Conservation (phyloP, 2,113 vertebrate species). For the Cyanoderma ruficeps region DNA sequence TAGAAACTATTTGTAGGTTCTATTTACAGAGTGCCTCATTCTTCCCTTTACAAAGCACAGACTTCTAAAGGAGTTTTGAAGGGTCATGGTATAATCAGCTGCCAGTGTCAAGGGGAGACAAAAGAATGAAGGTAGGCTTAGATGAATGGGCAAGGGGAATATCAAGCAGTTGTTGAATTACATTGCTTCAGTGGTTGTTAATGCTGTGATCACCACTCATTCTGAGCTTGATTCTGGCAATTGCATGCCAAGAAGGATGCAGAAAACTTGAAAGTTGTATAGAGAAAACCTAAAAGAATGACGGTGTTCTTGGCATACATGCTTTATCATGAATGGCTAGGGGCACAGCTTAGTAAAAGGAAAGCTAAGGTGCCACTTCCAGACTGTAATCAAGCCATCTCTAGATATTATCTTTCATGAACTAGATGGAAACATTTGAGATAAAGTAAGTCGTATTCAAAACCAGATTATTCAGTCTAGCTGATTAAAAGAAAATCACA, state of each 20-base stretch:
- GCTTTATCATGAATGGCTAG: neutral
- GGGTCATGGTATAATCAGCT: conserved; percentile 22
- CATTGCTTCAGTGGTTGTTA: neutral
- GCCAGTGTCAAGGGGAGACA: neutral
- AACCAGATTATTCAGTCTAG: neutral
- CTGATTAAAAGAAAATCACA: neutral
- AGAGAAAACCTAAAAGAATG: neutral
- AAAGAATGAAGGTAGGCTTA: conserved; percentile 24
- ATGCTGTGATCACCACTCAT: neutral
- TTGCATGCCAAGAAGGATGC: neutral
- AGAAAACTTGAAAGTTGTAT: neutral
- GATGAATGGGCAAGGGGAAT: conserved; percentile 5
- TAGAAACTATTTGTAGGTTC: conserved; percentile 15
- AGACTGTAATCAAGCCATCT: neutral
- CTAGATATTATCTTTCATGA: neutral
- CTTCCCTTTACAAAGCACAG: conserved; percentile 15
- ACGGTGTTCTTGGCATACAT: neutral
- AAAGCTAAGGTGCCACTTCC: neutral
- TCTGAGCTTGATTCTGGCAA: neutral
- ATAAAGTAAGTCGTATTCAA: neutral
- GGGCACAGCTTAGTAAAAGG: neutral
- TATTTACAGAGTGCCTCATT: conserved; percentile 8
- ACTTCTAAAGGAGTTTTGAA: conserved; percentile 24
- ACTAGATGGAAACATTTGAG: neutral
- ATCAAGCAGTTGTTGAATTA: neutral